These are phyloP conservation scores for Nematolebias whitei DNA, from an alignment of 2,113 vertebrate genomes.

Conservation along the genomic window DNA sequence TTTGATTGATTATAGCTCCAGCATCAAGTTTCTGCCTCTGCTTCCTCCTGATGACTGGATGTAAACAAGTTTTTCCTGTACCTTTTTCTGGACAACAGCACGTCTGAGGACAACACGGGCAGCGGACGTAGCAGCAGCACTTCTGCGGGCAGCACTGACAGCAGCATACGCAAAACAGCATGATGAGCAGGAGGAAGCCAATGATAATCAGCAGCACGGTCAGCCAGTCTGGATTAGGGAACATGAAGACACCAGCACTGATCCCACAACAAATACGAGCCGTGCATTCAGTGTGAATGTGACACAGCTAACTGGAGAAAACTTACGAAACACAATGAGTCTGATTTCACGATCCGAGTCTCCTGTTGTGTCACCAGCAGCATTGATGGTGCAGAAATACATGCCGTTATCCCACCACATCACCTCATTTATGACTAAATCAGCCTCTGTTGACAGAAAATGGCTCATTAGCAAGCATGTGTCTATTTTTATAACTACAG, in stretches of 20 bases:
- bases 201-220: slow-evolving; percentile 90
- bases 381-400: slow-evolving; percentile 90
- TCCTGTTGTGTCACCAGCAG: slow-evolving; percentile 89
- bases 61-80: slow-evolving; percentile 59
- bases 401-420: slow-evolving; percentile 99
- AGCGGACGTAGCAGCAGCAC: slow-evolving; percentile 95
- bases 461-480: background rate
- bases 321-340: slow-evolving; percentile 92
- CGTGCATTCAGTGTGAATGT: background rate
- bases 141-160: slow-evolving; percentile 97
- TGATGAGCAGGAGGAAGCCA: slow-evolving; percentile 84
- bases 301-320: rapidly evolving
- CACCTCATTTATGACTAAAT: slow-evolving; percentile 92
- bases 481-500: too few species aligned
- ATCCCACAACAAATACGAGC: too few species aligned
- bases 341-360: slow-evolving; percentile 90
- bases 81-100: slow-evolving; percentile 97
- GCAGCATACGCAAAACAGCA: slow-evolving; percentile 90
- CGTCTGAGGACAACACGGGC: slow-evolving; percentile 89
- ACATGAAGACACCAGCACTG: background rate
- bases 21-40: background rate
- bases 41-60: background rate
- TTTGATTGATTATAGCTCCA: too few species aligned
- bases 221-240: slow-evolving; percentile 87
- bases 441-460: slow-evolving; percentile 83